A percentile compares a stretch with the other conserved stretches of the same genome.
Conservation (phyloP, 2,888 invertebrate genomes). For the Habrosyne pyritoides region DNA sequence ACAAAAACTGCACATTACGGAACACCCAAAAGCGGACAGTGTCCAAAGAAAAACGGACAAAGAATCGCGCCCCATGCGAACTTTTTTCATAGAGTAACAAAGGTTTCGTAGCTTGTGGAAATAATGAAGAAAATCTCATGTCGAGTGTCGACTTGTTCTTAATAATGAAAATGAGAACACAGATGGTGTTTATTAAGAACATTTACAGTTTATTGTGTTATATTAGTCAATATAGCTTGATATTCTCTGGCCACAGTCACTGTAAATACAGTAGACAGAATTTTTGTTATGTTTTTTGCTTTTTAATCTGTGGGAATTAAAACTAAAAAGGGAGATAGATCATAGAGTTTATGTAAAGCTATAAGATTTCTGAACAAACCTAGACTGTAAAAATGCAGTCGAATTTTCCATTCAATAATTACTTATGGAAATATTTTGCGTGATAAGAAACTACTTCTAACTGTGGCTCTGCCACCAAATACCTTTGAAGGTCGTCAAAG, state of each 20-base stretch:
- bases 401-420: too few species aligned
- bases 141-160: conserved; percentile 5
- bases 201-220: conserved; percentile 25
- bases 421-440: too few species aligned
- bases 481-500: too few species aligned
- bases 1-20: neutral
- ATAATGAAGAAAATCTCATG: neutral
- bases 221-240: neutral
- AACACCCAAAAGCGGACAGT: neutral
- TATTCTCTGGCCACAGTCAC: conserved; percentile 24
- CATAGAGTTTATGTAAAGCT: too few species aligned
- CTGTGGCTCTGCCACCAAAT: too few species aligned
- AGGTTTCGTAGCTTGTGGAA: neutral
- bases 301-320: too few species aligned
- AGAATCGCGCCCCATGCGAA: neutral
- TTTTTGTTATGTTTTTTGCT: conserved; percentile 11
- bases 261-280: conserved; percentile 15
- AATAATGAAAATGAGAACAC: conserved; percentile 35
- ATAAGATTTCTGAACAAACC: too few species aligned
- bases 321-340: too few species aligned
- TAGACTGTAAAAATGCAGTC: too few species aligned
- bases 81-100: conserved; percentile 1
- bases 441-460: too few species aligned
- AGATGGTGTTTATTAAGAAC: conserved; percentile 36
- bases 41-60: neutral